A percentile compares a stretch with the other conserved stretches of the same genome.
phyloP scores from a whole-genome alignment of 2,888 invertebrate species.

The Agrotis puta region DNA sequence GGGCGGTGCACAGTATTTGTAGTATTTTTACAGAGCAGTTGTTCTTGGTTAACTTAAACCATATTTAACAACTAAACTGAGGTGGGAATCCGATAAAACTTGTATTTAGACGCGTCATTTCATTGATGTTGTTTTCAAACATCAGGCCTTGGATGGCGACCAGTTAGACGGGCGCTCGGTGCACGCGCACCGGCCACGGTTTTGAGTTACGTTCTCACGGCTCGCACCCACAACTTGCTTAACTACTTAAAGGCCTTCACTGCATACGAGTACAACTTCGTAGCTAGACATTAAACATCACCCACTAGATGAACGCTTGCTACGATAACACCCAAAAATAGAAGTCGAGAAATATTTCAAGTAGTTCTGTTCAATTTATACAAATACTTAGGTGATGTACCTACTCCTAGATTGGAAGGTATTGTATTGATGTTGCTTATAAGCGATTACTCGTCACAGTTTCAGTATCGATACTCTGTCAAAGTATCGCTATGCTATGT shows the following conservation, averaged over 20 bases:
- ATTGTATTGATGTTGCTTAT: neutral
- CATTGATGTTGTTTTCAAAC: neutral
- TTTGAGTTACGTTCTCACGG: conserved; percentile 38
- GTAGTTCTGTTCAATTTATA: neutral
- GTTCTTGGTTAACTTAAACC: neutral
- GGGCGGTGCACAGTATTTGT: neutral
- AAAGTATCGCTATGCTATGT: conserved; percentile 4
- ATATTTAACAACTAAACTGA: too few species aligned
- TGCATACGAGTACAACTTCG: neutral
- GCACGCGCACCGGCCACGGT: conserved; percentile 25
- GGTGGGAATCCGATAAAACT: neutral
- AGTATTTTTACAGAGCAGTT: neutral
- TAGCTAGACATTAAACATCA: neutral
- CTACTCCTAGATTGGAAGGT: neutral
- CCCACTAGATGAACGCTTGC: neutral
- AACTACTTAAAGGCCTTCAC: conserved; percentile 1
- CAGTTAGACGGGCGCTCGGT: conserved; percentile 19
- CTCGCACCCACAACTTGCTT: conserved; percentile 9
- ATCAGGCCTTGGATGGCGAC: conserved; percentile 30
- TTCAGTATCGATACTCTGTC: neutral
- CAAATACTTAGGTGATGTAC: neutral
- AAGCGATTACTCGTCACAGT: neutral
- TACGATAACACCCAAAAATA: too few species aligned
- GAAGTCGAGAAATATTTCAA: neutral
- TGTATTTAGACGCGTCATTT: neutral